Percentiles rank a stretch among this genome's conserved stretches.
These are phyloP conservation scores for Euzophera pinguis DNA, from an alignment of 2,888 invertebrate species.

Conservation along the genomic window DNA sequence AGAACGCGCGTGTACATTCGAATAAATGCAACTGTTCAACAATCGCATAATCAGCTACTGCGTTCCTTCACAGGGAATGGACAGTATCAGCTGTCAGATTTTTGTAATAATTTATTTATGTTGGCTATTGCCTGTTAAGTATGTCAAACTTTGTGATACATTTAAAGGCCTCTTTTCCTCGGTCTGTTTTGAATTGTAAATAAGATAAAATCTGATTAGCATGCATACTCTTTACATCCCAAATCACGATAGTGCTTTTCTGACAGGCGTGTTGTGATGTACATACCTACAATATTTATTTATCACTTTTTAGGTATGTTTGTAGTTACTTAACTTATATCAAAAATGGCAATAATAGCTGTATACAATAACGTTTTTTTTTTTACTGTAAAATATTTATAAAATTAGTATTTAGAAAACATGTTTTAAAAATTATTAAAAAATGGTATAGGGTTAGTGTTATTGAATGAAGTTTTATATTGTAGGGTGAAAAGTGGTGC, in stretches of 20 bases:
- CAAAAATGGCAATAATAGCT: slow-evolving; percentile 73
- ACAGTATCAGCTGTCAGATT: slow-evolving; percentile 52
- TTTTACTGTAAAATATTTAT: slow-evolving; percentile 69
- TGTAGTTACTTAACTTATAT: slow-evolving; percentile 46
- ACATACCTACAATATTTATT: slow-evolving; percentile 52
- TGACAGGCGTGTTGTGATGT: slow-evolving; percentile 41
- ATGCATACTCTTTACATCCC: slow-evolving; percentile 54
- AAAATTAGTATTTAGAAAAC: slow-evolving; percentile 50
- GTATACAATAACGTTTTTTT: slow-evolving; percentile 56
- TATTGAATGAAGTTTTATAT: slow-evolving; percentile 45
- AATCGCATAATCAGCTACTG: slow-evolving; percentile 64
- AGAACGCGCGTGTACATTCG: slow-evolving; percentile 60
- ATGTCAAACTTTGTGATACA: slow-evolving; percentile 70
- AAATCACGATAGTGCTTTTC: slow-evolving; percentile 51
- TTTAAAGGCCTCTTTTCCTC: slow-evolving; percentile 63
- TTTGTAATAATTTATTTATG: slow-evolving; percentile 53
- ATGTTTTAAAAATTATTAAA: slow-evolving; percentile 44
- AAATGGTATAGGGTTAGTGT: slow-evolving; percentile 60
- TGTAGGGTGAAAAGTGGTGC: slow-evolving; percentile 50
- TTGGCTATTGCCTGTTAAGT: slow-evolving; percentile 71
- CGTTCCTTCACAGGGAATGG: slow-evolving; percentile 54
- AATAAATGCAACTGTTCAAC: slow-evolving; percentile 67
- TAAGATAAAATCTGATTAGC: slow-evolving; percentile 64
- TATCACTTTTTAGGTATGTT: slow-evolving; percentile 38
- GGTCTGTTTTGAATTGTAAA: slow-evolving; percentile 68